Base-by-base conservation (phyloP, 2,888 invertebrate genomes). In the Brenthis ino region DNA sequence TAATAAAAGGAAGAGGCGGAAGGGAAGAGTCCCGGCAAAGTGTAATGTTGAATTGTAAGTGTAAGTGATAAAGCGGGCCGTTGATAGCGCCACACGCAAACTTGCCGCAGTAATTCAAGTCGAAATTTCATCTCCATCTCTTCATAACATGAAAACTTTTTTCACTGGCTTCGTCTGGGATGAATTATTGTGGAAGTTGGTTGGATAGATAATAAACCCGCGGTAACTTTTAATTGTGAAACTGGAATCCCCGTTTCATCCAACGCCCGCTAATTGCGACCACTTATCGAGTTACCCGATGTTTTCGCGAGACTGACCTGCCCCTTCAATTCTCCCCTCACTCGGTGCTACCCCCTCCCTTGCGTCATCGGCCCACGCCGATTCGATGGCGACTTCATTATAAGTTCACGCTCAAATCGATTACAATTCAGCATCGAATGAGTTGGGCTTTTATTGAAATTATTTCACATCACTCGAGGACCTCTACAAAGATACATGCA, bases 201-300 rank as follows among this genome's bases (percentile, higher is more conserved):
- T 70, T 43, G 67, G 64, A 60, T 63, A 64, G 70, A 70, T 67
- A 67, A 70, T 70, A 64, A 70, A 70, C 60, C 57, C 37, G 68
- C 68, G 57, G 67, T 70, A 70, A 67, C 70, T 70, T 70, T 70
- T 70, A 70, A 70, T 70, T 70, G 67, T 67, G 60, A 57, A 68
- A 68, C 64, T 64, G 68, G 68, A 68, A 68, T 68, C 67, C 64
- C 55, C 65, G 58, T 58, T 64, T 64, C 57, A 64, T 55, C 67
- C 70, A 24, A 55, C 70, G 65, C 69, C 67, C 67, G 67, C 67
- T 70, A 70, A 70, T 70, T 70, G 67, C 70, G 63, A 70, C 67
- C 67, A 67, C 70, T 70, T 70, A 70, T 70, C 70, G 70, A 70
- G 64, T 70, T 70, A 70, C 70, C 64, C 64, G 67, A 67, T 64